A percentile compares a stretch with the other conserved stretches of the same genome.
Evolutionary conservation across 2,888 invertebrate species (phyloP).

Genomic region (Aproaerema taeniolella): DNA sequence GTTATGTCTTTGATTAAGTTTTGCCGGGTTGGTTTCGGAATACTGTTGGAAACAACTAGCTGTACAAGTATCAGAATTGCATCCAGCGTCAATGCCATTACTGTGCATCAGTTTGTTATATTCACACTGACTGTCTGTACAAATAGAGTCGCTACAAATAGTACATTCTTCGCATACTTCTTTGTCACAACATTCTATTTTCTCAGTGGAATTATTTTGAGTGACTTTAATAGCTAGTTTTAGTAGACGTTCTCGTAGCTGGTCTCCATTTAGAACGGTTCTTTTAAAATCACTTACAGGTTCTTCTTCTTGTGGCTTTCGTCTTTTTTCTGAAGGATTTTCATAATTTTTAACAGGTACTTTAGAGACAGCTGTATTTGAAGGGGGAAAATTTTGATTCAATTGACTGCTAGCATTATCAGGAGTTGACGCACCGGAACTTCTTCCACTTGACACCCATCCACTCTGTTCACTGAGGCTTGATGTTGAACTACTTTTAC

Average conservation of each 20-base stretch:
- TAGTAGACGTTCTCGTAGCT: constrained; percentile 80
- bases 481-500: constrained; percentile 78
- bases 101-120: constrained; percentile 67
- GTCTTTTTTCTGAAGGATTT: constrained; percentile 30
- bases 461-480: constrained; percentile 90
- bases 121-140: constrained; percentile 71
- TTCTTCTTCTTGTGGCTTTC: constrained; percentile 43
- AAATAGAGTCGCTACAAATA: constrained; percentile 71
- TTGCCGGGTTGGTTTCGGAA: constrained; percentile 42
- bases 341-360: constrained; percentile 41
- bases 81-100: constrained; percentile 61
- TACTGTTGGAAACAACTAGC: constrained; percentile 62
- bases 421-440: constrained; percentile 80
- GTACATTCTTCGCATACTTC: constrained; percentile 71
- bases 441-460: constrained; percentile 89
- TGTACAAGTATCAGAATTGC: constrained; percentile 63
- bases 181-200: constrained; percentile 74
- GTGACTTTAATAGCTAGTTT: constrained; percentile 77
- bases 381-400: constrained; percentile 59
- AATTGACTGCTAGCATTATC: constrained; percentile 74
- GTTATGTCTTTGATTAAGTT: constrained; percentile 63
- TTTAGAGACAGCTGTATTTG: constrained; percentile 42
- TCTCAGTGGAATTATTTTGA: constrained; percentile 60
- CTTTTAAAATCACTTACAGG: constrained; percentile 63
- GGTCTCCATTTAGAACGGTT: constrained; percentile 79